These are phyloP conservation scores for Perithous albicinctus DNA, from an alignment of 2,888 invertebrate species.

Conservation along the genomic window DNA sequence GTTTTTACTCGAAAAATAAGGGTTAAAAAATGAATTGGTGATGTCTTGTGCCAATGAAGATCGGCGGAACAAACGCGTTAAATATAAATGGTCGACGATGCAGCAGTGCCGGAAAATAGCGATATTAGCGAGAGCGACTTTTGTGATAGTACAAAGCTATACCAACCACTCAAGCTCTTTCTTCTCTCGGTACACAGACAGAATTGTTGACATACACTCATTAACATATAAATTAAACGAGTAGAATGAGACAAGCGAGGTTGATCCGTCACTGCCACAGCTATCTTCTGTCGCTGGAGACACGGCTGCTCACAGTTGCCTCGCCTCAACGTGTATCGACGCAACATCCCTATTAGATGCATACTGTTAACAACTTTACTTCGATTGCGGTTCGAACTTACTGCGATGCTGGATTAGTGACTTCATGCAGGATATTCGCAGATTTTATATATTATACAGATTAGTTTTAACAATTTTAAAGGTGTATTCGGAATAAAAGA, in stretches of 20 bases:
- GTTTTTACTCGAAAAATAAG: too few species aligned
- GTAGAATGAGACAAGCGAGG: constrained; percentile 19
- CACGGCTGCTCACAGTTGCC: background rate
- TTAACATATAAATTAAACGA: constrained; percentile 64
- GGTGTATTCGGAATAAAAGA: too few species aligned
- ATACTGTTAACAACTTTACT: background rate
- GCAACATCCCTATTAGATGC: background rate
- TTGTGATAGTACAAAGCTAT: background rate
- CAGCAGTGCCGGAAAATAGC: too few species aligned
- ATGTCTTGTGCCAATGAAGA: too few species aligned
- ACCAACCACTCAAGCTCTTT: background rate
- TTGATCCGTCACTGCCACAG: background rate
- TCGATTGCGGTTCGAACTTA: constrained; percentile 1
- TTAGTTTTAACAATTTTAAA: too few species aligned
- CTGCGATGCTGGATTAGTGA: background rate
- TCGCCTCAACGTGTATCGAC: background rate
- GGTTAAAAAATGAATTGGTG: too few species aligned
- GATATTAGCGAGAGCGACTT: too few species aligned
- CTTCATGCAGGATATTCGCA: too few species aligned
- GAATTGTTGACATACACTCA: constrained; percentile 41
- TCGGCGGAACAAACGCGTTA: too few species aligned
- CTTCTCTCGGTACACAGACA: constrained; percentile 12
- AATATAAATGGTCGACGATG: too few species aligned
- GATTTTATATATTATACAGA: too few species aligned
- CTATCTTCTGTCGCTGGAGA: background rate